Evolutionary conservation across 2,888 invertebrate genomes (phyloP), one percentile per base, ranked within the genome.

Genomic region (Neoscelio sp.): DNA sequence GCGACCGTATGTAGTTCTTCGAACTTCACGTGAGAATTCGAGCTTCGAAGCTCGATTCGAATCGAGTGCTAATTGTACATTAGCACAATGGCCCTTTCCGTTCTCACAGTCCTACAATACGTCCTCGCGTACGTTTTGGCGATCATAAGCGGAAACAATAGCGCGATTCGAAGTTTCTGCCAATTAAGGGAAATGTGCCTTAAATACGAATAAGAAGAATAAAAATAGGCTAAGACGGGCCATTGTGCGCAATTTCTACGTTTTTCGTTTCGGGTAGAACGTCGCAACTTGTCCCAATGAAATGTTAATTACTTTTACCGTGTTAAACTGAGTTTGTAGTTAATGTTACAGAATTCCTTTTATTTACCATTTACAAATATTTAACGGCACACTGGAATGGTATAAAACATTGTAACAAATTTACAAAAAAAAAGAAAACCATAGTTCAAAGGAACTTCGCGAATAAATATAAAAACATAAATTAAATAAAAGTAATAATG

Each of bases 131-230:
- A 38, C 40, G 23, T 58, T 71, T 42, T 17, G 52, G 13, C 65
- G 67, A 65, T 78, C 78, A 73, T 73, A 64, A 73, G 30, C 54
- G 52, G 52, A 78, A 77, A 71, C 67, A 78, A 78, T 67, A 40
- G 65, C 4, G 8, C 42, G 44, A 50, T 56, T 30, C 78, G 18
- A 68, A 78, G 56, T 74, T 78, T 64, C 28, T 28, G 60, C 73
- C 23, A 64, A 68, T 70, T 70, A 54, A 46, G 26, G 28, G 60
- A 44, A 77, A 50, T 35, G 15, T 23, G 13, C 7, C 40, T 46
- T 12, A 42, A 65, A 35, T 50, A 52, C 23, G 40, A 62, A 42
- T 48, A 35, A n/a, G 17, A 6, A 15, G n/a, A 42, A 54, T 26
- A 64, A 71, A 71, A 52, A 33, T 18, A 44, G 38, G n/a, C n/a